phyloP scores from a whole-genome alignment of 2,797 vertebrate species.

The Myotis findleyi region DNA sequence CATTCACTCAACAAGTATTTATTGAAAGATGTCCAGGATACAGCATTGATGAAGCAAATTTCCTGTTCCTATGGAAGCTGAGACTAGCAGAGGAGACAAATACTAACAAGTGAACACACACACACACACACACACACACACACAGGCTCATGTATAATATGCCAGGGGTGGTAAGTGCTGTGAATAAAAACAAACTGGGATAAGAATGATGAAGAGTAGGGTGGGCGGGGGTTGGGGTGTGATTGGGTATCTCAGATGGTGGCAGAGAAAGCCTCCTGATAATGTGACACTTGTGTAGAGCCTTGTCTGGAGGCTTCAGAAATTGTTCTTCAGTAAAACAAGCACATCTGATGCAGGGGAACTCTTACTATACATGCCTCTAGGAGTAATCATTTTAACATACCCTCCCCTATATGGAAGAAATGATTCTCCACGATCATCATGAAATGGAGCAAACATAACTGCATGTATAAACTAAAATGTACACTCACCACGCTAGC shows the following conservation, averaged over 20 bases:
- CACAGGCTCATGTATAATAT: neutral
- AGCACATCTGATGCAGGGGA: neutral
- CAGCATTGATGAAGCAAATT: neutral
- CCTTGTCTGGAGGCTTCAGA: neutral
- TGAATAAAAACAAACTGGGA: neutral
- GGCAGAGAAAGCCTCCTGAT: neutral
- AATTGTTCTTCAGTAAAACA: neutral
- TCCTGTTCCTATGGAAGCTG: neutral
- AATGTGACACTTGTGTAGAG: neutral
- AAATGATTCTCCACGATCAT: neutral
- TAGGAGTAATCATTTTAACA: neutral
- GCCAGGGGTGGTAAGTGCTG: neutral
- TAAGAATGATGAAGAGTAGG: neutral
- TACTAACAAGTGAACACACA: neutral
- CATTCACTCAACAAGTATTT: neutral
- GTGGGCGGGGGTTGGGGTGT: neutral
- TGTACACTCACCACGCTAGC: neutral
- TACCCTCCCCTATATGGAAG: neutral
- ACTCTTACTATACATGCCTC: neutral
- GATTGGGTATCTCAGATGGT: neutral
- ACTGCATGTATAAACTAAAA: neutral
- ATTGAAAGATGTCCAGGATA: neutral
- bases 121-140: too few species aligned
- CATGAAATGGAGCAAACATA: neutral
- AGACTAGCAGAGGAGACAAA: neutral